Base-by-base conservation (phyloP, 2,797 vertebrate genomes). In the Artibeus lituratus region DNA sequence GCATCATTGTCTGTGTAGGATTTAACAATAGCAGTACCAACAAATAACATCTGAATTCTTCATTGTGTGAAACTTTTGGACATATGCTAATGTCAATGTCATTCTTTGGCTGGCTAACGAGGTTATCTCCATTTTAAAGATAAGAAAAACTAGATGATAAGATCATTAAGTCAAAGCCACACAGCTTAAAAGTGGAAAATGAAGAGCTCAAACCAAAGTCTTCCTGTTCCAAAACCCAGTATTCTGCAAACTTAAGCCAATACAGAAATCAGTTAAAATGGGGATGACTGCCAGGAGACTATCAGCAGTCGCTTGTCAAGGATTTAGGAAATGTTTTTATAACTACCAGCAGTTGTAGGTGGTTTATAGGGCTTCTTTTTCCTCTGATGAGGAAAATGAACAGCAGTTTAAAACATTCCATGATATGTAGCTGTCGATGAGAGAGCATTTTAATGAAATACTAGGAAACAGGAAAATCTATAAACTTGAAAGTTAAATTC, bases 71-170 rank as follows among this genome's bases (percentile, higher is more conserved):
- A 85, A 76, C 22, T 32, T 93, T 93, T 44, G 72, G 76, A 88
- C n/a, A 55, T 76, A 49, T 0, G 21, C 55, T 84, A 32, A 62
- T 55, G 14, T 67, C 82, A 76, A 0, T 51, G 37, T 80, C 51
- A 80, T 59, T 74, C 76, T 87, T 87, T 76, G 93, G n/a, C 65
- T 80, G 70, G 21, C 26, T 42, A 55, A 59, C 19, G n/a, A 51
- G 57, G 10, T 81, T 89, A 55, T 55, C 47, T 83, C 69, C 44
- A 72, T 87, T 95, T 91, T 94, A 88, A 96, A 85, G 91, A 87
- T 90, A 72, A 94, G 35, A 53, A 69, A 95, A 92, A 51, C 19
- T 19, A 8, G 16, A 15, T 5, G 18, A 83, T 83, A 47, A 76
- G 86, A 84, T n/a, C 35, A 89, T 44, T 74, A 92, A 35, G 19